Conservation (phyloP, 2,888 invertebrate genomes). For the Morpho achilles region DNA sequence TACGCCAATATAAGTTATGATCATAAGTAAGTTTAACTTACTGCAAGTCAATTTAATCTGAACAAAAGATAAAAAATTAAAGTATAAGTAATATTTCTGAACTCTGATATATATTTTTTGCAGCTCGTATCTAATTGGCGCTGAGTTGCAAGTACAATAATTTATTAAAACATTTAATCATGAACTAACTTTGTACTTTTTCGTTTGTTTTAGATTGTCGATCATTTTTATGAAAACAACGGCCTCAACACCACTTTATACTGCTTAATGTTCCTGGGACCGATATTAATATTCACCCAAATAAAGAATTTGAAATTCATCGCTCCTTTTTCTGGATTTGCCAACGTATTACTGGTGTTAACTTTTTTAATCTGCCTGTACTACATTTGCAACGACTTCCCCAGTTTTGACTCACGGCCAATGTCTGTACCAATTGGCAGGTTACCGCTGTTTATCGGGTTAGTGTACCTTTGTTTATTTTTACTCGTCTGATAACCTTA, state of each 20-base stretch:
- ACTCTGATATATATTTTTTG: no score
- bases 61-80: no score
- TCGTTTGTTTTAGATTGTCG: conserved; percentile 54
- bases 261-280: conserved; percentile 60
- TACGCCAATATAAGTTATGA: no score
- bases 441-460: conserved; percentile 92
- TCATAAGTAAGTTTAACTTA: no score
- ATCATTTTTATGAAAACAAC: conserved; percentile 38
- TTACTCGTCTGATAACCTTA: neutral
- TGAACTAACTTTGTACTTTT: no score
- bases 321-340: conserved; percentile 93
- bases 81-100: no score
- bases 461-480: conserved; percentile 30
- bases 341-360: conserved; percentile 88
- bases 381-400: conserved; percentile 83
- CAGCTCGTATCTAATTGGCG: no score
- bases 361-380: conserved; percentile 91
- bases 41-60: no score
- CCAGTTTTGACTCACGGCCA: conserved; percentile 65
- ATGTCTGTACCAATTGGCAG: conserved; percentile 77
- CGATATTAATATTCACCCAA: conserved; percentile 64
- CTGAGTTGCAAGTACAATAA: no score
- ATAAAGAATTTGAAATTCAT: conserved; percentile 89
- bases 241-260: conserved; percentile 49
- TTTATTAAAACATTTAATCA: no score